Base-by-base conservation (phyloP, 1,140 invertebrate genomes). In the Drosophila carrolli region DNA sequence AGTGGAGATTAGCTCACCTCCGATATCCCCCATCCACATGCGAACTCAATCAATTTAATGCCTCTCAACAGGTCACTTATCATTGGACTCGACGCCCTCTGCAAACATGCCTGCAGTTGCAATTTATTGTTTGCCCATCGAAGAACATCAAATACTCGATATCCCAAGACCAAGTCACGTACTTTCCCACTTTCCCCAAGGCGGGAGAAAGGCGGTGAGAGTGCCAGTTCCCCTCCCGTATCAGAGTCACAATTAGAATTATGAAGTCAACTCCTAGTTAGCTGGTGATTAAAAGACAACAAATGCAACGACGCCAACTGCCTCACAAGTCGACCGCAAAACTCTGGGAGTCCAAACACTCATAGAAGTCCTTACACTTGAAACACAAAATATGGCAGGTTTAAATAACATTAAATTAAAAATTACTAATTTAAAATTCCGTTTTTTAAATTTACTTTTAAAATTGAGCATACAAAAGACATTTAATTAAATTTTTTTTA, bases 221-320 rank as follows among this genome's bases (percentile, higher is more conserved):
- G 38, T 32, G 37, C 7, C n/a, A 43, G 38, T 32, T 43, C 9
- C n/a, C 40, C 32, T 16, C 5, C 0, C 57, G 65, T 61, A 83
- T 79, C 65, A 70, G 66, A 63, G 65, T 57, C 65, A 71, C 82
- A 86, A 86, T 88, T 88, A 78, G 85, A 86, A 86, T 88, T 86
- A 85, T 86, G 82, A 86, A 88, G 75, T 82, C 65, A 63, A 67
- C 65, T 78, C 71, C 68, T 85, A 86, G 78, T 88, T 79, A 86
- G 79, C 79, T 75, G 78, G 71, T 86, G 83, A 88, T 86, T 86
- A 82, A 86, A 86, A 86, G 83, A 86, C 82, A 86, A 86, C 82
- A 86, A 79, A 67, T 65, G 82, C 77, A 80, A 59, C 71, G 80
- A 83, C 62, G 70, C 47, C 57, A 76, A 78, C 66, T 67, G 81